Evolutionary conservation across 2,797 vertebrate species (phyloP), one percentile per base, ranked within the genome.

Genomic region (Fistularia tabacaria): DNA sequence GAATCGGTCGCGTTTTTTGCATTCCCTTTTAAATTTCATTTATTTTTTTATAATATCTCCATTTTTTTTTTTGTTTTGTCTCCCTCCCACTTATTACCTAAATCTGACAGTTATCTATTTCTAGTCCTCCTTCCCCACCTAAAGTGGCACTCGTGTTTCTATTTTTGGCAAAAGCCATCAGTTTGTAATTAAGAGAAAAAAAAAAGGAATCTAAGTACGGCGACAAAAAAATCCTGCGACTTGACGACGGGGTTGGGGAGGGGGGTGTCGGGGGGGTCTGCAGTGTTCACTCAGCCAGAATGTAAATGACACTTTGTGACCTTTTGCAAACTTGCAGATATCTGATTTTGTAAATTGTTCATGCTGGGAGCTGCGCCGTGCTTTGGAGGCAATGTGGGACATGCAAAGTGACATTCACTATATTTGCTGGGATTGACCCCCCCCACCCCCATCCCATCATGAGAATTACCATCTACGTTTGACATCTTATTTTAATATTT

Each of bases 261-360:
- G 38, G 47, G 15, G 60, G 62, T 37, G 13, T 49, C 53, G 51
- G 36, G 4, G 59, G 15, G 43, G 25, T 25, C 51, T 49, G 54
- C 25, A 41, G 46, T 38, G 66, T 65, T 59, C 37, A 71, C 58
- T 72, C 70, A 67, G 56, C 60, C 14, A 15, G 52, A 73, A 78
- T 38, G 57, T 64, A 66, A 56, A 46, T 67, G 72, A 79, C 82
- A 56, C 74, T 73, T 57, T 9, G 62, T 81, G 81, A 85, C 80
- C 80, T 86, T 84, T 83, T 64, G 54, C 15, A 66, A 82, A 82
- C 58, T 76, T 72, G 62, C 62, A 73, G 69, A 79, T 80, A 81
- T 74, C 45, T 56, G 71, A 83, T 71, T 74, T 77, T 59, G 57
- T 80, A 67, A 85, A 83, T 69, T 73, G 67, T 63, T 78, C 66